Evolutionary conservation across 2,888 invertebrate species (phyloP), one percentile per base, ranked within the genome.

Genomic region (Alcis repandata): DNA sequence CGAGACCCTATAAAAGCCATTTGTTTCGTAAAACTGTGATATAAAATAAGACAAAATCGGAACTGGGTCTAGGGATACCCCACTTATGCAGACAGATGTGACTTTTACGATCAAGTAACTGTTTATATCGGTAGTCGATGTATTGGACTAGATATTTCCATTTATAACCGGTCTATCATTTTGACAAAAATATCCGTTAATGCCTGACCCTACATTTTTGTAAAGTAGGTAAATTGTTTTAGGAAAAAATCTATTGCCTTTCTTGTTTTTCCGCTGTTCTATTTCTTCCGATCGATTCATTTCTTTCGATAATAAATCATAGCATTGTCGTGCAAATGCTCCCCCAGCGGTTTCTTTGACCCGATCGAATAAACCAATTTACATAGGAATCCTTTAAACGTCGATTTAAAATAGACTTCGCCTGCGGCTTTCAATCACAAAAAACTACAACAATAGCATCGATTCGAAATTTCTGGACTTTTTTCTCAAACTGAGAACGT

Each of bases 341-440:
- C 56, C 52, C 67, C 52, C 67, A 73, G 73, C 86, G 88, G 87
- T 79, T 73, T 79, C 84, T 88, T 86, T 87, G 82, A 78, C 67
- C 57, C 58, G 46, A 59, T 51, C 67, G 52, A 77, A 82, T 79
- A 83, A 87, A 82, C 74, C 70, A 77, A 88, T 88, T 80, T 83
- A 83, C 83, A 86, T 84, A 80, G 82, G 82, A 88, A 88, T 89
- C 84, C 87, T 84, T 87, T 85, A 77, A 75, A 73, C 70, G 76
- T 79, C 82, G 75, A 86, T 89, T 85, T 87, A 85, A n/a, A 85
- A 88, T 82, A 85, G 79, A 82, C 77, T 78, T 74, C 49, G 78
- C 76, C 78, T 80, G 82, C 68, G 76, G 81, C 84, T 88, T 84
- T 87, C 83, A 83, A 86, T 78, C 68, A 74, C 73, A 83, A 83